A percentile compares a stretch with the other conserved stretches of the same genome.
Conservation (phyloP, 2,888 invertebrate species). For the Blera fallax region DNA sequence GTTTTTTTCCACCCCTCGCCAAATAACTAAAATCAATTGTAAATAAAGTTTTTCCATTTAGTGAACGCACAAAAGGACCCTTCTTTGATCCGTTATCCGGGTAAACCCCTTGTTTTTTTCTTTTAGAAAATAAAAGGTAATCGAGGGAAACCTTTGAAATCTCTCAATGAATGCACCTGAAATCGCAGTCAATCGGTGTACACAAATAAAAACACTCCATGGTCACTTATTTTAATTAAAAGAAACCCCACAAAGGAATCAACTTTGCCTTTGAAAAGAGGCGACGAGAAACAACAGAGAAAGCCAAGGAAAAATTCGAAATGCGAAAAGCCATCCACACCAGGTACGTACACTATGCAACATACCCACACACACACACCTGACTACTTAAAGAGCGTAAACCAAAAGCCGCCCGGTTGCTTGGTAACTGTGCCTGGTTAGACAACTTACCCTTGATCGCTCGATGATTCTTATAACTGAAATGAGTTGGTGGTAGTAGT, state of each 20-base stretch:
- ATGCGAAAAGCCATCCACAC: neutral
- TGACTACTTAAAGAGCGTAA: neutral
- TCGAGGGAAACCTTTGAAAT: conserved; percentile 60
- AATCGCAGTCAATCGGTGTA: conserved; percentile 66
- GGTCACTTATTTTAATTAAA: conserved; percentile 72
- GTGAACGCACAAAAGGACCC: neutral
- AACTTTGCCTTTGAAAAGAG: conserved; percentile 38
- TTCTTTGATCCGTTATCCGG: neutral
- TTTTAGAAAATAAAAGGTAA: neutral
- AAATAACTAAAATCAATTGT: neutral
- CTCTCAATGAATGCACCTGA: conserved; percentile 62
- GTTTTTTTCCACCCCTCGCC: neutral
- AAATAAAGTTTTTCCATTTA: neutral
- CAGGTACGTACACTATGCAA: neutral
- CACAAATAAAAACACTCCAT: conserved; percentile 59
- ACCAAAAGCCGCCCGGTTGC: conserved; percentile 2
- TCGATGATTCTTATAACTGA: neutral
- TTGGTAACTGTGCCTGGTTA: neutral
- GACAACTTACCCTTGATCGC: conserved; percentile 31
- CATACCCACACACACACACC: neutral
- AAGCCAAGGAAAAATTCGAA: conserved; percentile 5
- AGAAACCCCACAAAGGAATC: conserved; percentile 65
- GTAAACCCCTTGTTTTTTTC: neutral
- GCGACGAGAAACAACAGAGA: neutral
- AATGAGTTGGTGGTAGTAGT: too few relatives aligned